These are phyloP conservation scores for Drosophila bocqueti DNA, from an alignment of 1,140 invertebrate species.

Conservation along the genomic window DNA sequence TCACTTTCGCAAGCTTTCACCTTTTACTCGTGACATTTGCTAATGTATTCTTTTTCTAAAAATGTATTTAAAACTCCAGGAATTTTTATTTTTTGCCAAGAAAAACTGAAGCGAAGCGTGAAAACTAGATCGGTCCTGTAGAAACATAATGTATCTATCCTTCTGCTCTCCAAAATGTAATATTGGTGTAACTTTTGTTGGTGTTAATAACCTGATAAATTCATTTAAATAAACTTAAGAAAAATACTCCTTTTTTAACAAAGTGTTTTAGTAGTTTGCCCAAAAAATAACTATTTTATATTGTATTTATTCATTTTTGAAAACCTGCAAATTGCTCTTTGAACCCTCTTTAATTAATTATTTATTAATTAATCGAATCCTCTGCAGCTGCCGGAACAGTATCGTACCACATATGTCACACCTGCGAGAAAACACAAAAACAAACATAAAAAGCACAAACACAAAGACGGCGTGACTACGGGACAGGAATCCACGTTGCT, in stretches of 20 bases:
- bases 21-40: neutral
- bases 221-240: neutral
- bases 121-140: neutral
- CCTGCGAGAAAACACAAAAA: constrained; percentile 97
- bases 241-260: neutral
- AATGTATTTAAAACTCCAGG: neutral
- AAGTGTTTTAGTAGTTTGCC: neutral
- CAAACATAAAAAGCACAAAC: constrained; percentile 98
- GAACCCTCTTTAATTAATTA: neutral
- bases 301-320: neutral
- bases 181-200: neutral
- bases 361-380: constrained; percentile 5
- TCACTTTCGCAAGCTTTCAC: constrained; percentile 4
- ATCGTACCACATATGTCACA: constrained; percentile 95
- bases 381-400: constrained; percentile 96
- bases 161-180: neutral
- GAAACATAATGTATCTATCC: neutral
- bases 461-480: constrained; percentile 92
- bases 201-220: neutral
- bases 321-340: neutral
- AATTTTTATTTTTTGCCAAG: neutral
- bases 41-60: neutral
- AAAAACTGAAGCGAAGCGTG: neutral
- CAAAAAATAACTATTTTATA: too few species aligned
- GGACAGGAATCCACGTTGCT: constrained; percentile 88